phyloP scores from a whole-genome alignment of 2,797 vertebrate genomes.

The Hypotaenidia okinawae region DNA sequence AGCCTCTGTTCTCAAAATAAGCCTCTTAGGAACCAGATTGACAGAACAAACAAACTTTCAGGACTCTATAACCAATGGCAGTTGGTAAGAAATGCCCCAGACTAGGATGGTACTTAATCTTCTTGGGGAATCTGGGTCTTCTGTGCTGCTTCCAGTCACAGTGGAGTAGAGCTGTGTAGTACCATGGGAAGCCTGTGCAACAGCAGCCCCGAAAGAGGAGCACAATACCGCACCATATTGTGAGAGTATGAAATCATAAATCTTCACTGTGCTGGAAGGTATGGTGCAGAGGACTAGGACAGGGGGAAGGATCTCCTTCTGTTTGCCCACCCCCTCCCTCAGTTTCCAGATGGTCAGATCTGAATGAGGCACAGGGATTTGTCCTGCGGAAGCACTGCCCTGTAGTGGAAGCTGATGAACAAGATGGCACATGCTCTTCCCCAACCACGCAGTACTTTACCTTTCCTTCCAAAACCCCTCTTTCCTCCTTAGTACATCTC shows the following conservation, averaged over 20 bases:
- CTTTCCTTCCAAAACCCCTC: neutral
- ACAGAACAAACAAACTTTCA: neutral
- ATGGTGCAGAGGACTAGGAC: neutral
- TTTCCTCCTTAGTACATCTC: neutral
- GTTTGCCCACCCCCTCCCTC: neutral
- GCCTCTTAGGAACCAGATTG: neutral
- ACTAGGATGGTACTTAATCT: neutral
- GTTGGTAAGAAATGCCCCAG: neutral
- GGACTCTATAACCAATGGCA: neutral
- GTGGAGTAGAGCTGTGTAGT: neutral
- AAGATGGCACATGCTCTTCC: neutral
- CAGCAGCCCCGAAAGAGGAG: neutral
- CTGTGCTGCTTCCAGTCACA: neutral
- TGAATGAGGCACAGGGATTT: neutral
- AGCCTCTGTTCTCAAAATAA: neutral
- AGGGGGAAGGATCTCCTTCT: neutral
- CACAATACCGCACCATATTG: fast-evolving
- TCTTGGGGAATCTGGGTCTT: neutral
- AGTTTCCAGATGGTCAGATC: neutral
- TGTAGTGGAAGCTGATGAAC: neutral
- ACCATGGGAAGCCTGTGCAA: neutral
- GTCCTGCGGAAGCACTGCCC: neutral
- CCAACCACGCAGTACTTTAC: neutral
- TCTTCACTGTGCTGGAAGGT: neutral
- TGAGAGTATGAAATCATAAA: neutral